Evolutionary conservation across 2,888 invertebrate species (phyloP).

Genomic region (Euplagia quadripunctaria): DNA sequence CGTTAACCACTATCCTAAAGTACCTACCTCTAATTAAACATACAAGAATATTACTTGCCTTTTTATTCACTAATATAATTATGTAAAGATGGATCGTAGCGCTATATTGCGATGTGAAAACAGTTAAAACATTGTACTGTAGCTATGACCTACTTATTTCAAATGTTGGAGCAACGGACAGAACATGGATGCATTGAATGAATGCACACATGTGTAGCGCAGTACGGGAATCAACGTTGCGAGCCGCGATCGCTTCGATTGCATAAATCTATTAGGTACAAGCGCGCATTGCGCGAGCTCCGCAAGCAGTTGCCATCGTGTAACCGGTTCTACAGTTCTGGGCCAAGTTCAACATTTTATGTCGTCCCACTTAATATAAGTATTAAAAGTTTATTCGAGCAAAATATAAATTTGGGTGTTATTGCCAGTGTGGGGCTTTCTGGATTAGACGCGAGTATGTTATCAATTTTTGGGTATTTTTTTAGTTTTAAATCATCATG

Average conservation of each 20-base stretch:
- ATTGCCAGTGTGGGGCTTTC: neutral
- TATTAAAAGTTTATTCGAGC: constrained; percentile 19
- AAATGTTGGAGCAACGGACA: constrained; percentile 40
- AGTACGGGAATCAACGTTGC: constrained; percentile 39
- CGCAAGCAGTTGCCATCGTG: constrained; percentile 37
- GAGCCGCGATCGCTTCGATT: constrained; percentile 41
- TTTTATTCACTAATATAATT: no score
- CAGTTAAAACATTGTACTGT: constrained; percentile 29
- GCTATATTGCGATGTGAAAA: neutral
- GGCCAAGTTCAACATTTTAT: constrained; percentile 62
- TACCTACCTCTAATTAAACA: neutral
- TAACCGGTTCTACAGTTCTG: constrained; percentile 59
- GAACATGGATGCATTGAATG: constrained; percentile 37
- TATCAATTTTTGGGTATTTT: neutral
- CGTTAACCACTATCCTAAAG: neutral
- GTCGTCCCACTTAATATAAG: constrained; percentile 27
- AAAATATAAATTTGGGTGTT: neutral
- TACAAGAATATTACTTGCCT: neutral
- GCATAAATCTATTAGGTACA: constrained; percentile 50
- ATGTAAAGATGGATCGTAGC: neutral
- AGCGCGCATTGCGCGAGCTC: constrained; percentile 40
- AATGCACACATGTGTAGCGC: constrained; percentile 26
- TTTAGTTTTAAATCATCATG: neutral
- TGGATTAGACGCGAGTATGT: neutral
- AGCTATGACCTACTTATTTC: constrained; percentile 36